Evolutionary conservation across 2,797 vertebrate genomes (phyloP), one percentile per base, ranked within the genome.

Genomic region (Mormyrops attenuatus): DNA sequence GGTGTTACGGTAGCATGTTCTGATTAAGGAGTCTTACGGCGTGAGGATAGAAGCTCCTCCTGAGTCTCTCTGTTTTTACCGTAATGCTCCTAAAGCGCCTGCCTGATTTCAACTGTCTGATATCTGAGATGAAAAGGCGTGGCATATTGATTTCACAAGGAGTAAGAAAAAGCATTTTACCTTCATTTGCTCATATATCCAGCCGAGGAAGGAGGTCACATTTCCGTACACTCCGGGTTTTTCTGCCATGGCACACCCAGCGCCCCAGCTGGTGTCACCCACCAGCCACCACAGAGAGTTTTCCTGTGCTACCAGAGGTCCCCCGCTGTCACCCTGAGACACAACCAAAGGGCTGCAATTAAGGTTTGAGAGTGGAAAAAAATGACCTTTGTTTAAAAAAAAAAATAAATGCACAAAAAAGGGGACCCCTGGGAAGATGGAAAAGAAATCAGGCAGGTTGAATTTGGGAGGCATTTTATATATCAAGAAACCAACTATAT

Each of bases 171-270:
- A 50, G 49, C 49, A 22, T 85, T 20, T 94, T 95, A 97, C 97
- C 97, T 96, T 95, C 97, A 98, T 97, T 57, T 97, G 97, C 69
- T 41, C 90, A 89, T 96, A 94, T 92, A 98, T 97, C 97, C 97
- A 98, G 52, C 96, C 95, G 80, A 96, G 91, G 85, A 97, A 97
- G 47, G 93, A 90, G 0, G 95, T 96, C 91, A 97, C 82, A 0
- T 97, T 97, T 0, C 95, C 95, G 0, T 97, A 98, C 30, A 98
- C 97, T 2, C 96, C 96, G 0, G 96, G 97, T 85, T 93, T 95
- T 55, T 94, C 93, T 0, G 47, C 88, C 90, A 90, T 92, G 3
- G 94, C 94, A 88, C 97, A 97, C 52, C 96, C 96, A 0, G 91
- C 91, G 13, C 96, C 96, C 97, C 96, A 97, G 90, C 97, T 95